Base-by-base conservation (phyloP, 1,140 invertebrate genomes). In the Battus philenor region DNA sequence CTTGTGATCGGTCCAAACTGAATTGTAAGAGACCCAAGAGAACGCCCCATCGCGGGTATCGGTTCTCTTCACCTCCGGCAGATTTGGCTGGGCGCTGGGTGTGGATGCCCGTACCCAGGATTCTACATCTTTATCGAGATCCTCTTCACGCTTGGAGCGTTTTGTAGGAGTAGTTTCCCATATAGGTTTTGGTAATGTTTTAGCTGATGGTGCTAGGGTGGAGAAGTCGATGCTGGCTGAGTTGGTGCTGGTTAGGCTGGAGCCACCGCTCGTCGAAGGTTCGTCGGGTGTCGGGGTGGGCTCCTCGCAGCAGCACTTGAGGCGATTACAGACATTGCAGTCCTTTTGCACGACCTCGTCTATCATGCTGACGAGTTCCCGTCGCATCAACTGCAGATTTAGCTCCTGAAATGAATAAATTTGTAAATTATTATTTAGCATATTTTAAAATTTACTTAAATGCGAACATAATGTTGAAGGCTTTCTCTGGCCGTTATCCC, bases 331-430 rank as follows among this genome's bases (percentile, higher is more conserved):
- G 15, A 26, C n/a, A 5, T 33, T 9, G 47, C 59, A 62, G 11
- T 59, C 50, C 5, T 38, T 34, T 22, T 57, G 22, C 13, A 54
- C 59, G 15, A 38, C 48, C n/a, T 49, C 31, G 7, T 69, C 63
- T 13, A 66, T 12, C 48, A 66, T 47, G 0, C 44, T 7, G 6
- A 60, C 53, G 4, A 69, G 34, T 6, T 56, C 50, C 4, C 48
- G 47, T 12, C 54, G 44, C n/a, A 63, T 36, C 0, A 36, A 47
- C n/a, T 69, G 54, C 2, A 69, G 54, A 18, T 66, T 66, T 6
- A 63, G 27, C 24, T 63, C 66, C 59, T 69, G 54, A 4, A 56
- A 59, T 20, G 13, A 22, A 27, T 12, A 15, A 13, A 26, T 17
- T 13, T 22, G 29, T 12, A 10, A 20, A 15, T 31, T 10, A 13